Percentiles rank a stretch among this genome's conserved stretches.
phyloP scores from a whole-genome alignment of 2,888 invertebrate species.

The Archips crataeganus region DNA sequence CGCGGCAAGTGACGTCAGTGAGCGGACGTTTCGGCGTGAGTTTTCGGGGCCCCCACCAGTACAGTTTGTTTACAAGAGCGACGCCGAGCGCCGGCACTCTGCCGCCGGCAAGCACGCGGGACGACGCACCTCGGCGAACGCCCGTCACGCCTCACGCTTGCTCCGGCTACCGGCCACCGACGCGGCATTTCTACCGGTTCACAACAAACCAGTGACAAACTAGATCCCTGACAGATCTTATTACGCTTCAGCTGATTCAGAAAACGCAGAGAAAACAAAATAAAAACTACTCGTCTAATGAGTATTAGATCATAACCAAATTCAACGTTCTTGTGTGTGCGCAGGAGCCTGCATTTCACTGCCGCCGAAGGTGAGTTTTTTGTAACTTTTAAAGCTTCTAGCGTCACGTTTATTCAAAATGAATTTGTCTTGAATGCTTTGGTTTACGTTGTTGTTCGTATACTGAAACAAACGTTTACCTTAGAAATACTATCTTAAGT shows the following conservation, averaged over 20 bases:
- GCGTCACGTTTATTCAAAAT: neutral
- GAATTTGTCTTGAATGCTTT: neutral
- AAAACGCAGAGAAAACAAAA: conserved; percentile 4
- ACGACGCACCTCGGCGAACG: conserved; percentile 61
- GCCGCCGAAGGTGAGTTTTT: conserved; percentile 39
- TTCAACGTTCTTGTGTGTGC: conserved; percentile 63
- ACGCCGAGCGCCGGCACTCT: conserved; percentile 78
- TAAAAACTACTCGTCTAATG: conserved; percentile 1
- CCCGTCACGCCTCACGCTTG: conserved; percentile 41
- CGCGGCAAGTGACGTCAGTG: conserved; percentile 77
- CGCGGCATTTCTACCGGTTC: conserved; percentile 52
- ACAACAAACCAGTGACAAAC: conserved; percentile 49
- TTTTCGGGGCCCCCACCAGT: conserved; percentile 84
- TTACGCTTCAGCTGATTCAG: conserved; percentile 43
- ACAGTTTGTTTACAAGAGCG: conserved; percentile 81
- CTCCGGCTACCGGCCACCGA: conserved; percentile 27
- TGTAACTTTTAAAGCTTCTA: conserved; percentile 9
- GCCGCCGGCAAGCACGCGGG: conserved; percentile 76
- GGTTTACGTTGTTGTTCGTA: neutral
- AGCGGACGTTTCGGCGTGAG: conserved; percentile 77
- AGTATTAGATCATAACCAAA: conserved; percentile 54
- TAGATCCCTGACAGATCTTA: conserved; percentile 50
- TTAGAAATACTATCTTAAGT: conserved; percentile 50
- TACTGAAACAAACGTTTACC: conserved; percentile 50
- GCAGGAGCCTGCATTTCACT: conserved; percentile 51